A percentile compares a stretch with the other conserved stretches of the same genome.
These are phyloP conservation scores for Meloidogyne hapla DNA, from an alignment of 1,140 invertebrate species.

Conservation along the genomic window DNA sequence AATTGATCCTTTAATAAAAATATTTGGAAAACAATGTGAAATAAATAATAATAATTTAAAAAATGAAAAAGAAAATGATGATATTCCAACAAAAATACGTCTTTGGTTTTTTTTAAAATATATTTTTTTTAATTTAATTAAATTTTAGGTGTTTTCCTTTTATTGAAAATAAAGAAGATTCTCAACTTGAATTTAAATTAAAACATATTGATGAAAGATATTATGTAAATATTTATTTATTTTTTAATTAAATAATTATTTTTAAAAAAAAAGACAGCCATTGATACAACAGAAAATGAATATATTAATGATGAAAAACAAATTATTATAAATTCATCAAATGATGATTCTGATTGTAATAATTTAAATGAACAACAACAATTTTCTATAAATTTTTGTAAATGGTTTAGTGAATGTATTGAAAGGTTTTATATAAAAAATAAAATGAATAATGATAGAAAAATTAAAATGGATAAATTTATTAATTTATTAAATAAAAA, in stretches of 20 bases:
- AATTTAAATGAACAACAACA: not conserved
- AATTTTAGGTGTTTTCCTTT: not conserved
- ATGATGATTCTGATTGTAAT: too few relatives aligned
- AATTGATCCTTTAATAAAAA: not conserved
- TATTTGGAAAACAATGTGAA: not conserved
- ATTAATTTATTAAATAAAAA: conserved; percentile 3
- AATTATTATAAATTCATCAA: too few relatives aligned
- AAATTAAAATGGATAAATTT: not conserved
- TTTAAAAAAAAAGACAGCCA: not conserved
- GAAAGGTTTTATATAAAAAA: not conserved
- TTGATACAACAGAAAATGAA: not conserved
- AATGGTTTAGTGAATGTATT: conserved; percentile 3
- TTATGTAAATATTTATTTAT: not conserved
- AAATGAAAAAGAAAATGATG: not conserved
- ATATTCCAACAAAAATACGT: not conserved
- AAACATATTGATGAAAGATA: not conserved
- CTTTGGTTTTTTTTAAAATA: not conserved
- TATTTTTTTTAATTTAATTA: not conserved
- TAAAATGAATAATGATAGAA: not conserved
- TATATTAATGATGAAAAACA: too few relatives aligned
- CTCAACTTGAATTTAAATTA: not conserved
- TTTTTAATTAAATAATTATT: not conserved
- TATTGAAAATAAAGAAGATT: not conserved
- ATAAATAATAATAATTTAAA: too few relatives aligned
- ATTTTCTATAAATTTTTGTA: not conserved